phyloP scores from a whole-genome alignment of 2,797 vertebrate genomes.

The Coreius guichenoti region DNA sequence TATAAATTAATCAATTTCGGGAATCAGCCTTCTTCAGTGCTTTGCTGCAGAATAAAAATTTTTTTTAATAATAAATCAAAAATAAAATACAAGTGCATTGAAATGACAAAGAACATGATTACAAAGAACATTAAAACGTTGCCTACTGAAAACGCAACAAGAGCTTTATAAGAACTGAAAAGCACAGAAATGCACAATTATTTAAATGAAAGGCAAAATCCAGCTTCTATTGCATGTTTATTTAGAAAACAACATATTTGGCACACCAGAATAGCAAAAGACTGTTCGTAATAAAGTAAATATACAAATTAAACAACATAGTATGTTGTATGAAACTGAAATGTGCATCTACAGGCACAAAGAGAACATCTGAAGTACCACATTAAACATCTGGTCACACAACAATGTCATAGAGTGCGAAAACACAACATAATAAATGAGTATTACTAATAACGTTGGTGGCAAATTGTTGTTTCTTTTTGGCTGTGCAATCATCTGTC shows the following conservation, averaged over 20 bases:
- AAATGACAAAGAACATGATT: neutral
- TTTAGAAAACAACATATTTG: slow-evolving; percentile 51
- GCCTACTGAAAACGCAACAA: neutral
- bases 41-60: too few species aligned
- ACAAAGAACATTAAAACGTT: neutral
- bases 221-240: slow-evolving; percentile 42
- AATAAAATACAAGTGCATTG: neutral
- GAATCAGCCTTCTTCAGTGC: too few species aligned
- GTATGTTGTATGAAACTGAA: neutral
- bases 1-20: too few species aligned
- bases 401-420: neutral
- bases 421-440: neutral
- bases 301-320: slow-evolving; percentile 25
- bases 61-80: neutral
- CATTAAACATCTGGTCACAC: slow-evolving; percentile 13
- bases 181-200: neutral
- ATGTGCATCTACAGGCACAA: neutral
- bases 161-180: neutral
- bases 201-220: slow-evolving; percentile 5
- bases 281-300: slow-evolving; percentile 21
- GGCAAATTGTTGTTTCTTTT: neutral
- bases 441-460: neutral
- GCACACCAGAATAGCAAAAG: slow-evolving; percentile 35
- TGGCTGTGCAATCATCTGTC: neutral
- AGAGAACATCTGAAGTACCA: slow-evolving; percentile 46